Conservation (phyloP, 2,797 vertebrate genomes). For the Anas georgica region DNA sequence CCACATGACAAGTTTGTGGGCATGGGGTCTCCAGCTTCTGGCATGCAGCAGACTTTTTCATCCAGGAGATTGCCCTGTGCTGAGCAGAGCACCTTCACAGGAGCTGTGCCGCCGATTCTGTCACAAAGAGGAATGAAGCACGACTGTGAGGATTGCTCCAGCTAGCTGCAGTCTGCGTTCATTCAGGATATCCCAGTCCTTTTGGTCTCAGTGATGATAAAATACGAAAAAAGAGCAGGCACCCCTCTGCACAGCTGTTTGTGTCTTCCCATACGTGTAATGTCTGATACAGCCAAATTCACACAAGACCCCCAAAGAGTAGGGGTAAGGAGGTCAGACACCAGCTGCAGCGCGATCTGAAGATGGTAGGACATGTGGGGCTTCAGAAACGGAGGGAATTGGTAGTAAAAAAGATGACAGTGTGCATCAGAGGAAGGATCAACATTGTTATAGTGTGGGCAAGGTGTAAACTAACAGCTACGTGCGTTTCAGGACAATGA, state of each 20-base stretch:
- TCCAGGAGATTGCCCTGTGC: background rate
- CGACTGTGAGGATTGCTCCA: background rate
- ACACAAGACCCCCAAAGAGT: background rate
- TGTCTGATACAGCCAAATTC: background rate
- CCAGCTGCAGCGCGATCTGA: background rate
- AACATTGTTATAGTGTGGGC: background rate
- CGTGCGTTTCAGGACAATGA: background rate
- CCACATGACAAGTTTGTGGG: background rate
- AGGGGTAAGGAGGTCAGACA: background rate
- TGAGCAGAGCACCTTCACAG: background rate
- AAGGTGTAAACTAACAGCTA: background rate
- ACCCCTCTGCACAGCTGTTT: background rate
- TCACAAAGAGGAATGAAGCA: background rate
- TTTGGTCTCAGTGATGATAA: background rate
- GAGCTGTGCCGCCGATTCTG: background rate
- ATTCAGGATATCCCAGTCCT: background rate
- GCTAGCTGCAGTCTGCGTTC: background rate
- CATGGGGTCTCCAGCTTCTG: background rate
- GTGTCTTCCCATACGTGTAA: background rate
- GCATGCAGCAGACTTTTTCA: background rate
- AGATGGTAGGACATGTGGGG: background rate
- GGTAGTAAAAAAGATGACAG: background rate
- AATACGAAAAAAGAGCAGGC: background rate
- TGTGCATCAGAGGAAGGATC: background rate
- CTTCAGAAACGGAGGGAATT: background rate